Evolutionary conservation across 2,797 vertebrate species (phyloP), one percentile per base, ranked within the genome.

Genomic region (Benthosema pterotum): DNA sequence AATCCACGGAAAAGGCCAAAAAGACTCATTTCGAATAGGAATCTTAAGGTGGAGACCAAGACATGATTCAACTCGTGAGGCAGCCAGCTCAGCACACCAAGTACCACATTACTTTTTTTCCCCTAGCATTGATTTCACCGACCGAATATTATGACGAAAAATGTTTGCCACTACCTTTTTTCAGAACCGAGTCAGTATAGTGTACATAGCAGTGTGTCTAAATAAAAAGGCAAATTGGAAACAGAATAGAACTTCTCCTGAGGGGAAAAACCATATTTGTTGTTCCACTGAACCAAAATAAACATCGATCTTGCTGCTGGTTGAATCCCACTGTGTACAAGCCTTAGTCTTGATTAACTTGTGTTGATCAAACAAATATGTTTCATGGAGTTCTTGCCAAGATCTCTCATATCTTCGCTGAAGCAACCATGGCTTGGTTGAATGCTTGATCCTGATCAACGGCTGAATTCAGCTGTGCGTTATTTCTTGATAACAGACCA

Each of bases 61-160:
- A 52, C 53, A 63, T 64, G 49, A 42, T 45, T 47, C 50, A 65
- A 50, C 51, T 61, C 61, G 54, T 62, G 46, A 57, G 3, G 17
- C 12, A 56, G 51, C 69, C 49, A 60, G 63, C 18, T 47, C 14
- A 45, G 52, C 16, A 74, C 56, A 46, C 52, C 18, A 9, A 5
- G 43, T 49, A 60, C 11, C 8, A n/a, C n/a, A n/a, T n/a, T n/a
- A n/a, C n/a, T n/a, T n/a, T n/a, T n/a, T n/a, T n/a, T n/a, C n/a
- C 4, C 22, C 22, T 5, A 25, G 22, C 5, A 5, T 25, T 25
- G 22, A 25, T 25, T 25, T 25, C 22, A 5, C 5, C 22, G 2
- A 25, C 22, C 5, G n/a, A 25, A 25, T 22, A 22, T 4, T 22
- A 22, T 22, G 19, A 22, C 19, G 19, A 22, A 22, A 22, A 22